Conservation (phyloP, 2,113 vertebrate genomes). For the Notiomystis cincta region DNA sequence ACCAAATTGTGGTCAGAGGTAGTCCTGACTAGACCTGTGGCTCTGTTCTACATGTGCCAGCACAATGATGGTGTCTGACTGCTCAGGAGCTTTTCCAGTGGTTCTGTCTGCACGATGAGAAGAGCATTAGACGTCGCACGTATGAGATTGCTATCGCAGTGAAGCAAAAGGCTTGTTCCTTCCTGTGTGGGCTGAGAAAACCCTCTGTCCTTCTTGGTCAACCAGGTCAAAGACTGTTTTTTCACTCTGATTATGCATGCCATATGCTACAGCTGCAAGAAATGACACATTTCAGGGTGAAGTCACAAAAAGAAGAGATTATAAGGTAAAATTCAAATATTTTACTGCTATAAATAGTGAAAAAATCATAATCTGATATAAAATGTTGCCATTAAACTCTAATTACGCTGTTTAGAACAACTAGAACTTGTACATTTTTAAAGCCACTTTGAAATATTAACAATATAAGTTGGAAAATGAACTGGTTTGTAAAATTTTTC, state of each 20-base stretch:
- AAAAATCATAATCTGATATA: neutral
- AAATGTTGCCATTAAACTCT: neutral
- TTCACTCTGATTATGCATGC: neutral
- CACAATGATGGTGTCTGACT: neutral
- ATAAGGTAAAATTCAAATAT: neutral
- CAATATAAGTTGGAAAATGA: fast-evolving
- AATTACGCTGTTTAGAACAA: neutral
- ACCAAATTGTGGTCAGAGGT: neutral
- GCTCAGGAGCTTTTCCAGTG: neutral
- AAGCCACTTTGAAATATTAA: neutral
- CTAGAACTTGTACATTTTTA: neutral
- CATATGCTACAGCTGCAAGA: neutral
- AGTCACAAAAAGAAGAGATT: neutral
- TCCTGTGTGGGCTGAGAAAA: slow-evolving; percentile 40
- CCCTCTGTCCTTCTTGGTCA: neutral
- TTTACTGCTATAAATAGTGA: neutral
- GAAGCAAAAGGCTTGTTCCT: neutral
- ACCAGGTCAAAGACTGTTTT: neutral
- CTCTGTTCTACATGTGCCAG: neutral
- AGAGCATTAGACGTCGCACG: fast-evolving
- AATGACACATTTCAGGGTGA: neutral
- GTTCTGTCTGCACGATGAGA: neutral
- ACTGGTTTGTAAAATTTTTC: neutral
- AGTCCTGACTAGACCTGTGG: neutral
- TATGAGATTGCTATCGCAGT: neutral